Conservation (phyloP, 2,797 vertebrate species). For the Rhabdophis nuchalis region DNA sequence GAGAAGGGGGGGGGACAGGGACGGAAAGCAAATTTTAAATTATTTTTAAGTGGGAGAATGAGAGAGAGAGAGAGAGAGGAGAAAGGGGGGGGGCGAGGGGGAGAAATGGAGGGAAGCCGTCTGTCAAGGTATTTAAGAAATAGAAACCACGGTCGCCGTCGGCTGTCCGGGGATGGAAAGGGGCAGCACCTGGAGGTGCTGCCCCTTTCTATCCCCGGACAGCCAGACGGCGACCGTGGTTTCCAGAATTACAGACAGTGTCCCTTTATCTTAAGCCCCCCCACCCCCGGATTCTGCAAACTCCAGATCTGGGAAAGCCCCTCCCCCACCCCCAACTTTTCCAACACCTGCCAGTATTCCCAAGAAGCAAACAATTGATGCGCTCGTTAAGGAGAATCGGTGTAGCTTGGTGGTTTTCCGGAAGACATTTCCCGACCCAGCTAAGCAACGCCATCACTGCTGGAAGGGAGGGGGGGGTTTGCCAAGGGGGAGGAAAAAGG, state of each 20-base stretch:
- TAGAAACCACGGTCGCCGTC: accelerated
- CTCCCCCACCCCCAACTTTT: not conserved
- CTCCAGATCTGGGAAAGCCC: not conserved
- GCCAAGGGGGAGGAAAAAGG: no score
- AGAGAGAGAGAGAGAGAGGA: not conserved
- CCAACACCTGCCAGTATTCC: not conserved
- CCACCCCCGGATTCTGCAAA: not conserved
- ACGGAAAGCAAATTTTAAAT: constrained; percentile 57
- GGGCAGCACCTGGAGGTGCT: no score
- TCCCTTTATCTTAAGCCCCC: accelerated
- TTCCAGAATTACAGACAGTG: no score
- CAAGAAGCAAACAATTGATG: not conserved
- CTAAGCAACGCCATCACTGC: no score
- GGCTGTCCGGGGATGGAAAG: accelerated
- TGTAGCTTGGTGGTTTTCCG: no score
- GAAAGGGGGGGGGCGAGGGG: not conserved
- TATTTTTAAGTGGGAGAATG: constrained; percentile 42
- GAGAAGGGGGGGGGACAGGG: constrained; percentile 49
- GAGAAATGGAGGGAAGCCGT: constrained; percentile 24
- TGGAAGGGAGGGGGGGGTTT: no score
- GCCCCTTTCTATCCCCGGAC: no score
- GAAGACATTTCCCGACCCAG: no score
- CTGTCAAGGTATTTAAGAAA: constrained; percentile 35
- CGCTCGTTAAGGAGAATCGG: no score
- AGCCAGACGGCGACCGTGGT: no score